Evolutionary conservation across 2,888 invertebrate genomes (phyloP).

Genomic region (Cantharis lateralis): DNA sequence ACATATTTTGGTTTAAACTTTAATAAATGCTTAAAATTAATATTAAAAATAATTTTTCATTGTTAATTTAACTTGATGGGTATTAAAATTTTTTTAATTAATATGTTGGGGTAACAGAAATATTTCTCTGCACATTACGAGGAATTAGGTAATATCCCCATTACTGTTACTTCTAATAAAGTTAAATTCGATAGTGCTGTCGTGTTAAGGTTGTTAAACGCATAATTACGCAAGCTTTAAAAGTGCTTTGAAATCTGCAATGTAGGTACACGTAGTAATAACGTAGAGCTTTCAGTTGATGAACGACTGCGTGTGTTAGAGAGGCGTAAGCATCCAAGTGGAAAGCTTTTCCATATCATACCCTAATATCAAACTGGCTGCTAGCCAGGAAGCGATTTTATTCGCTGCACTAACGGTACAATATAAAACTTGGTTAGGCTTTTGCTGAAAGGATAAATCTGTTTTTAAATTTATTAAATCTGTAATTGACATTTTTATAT

Average conservation of each 20-base stretch:
- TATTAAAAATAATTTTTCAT: too few relatives aligned
- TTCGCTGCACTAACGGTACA: conserved; percentile 5
- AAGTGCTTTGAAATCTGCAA: conserved; percentile 4
- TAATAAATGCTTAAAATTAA: too few relatives aligned
- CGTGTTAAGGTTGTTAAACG: conserved; percentile 6
- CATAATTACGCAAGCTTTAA: conserved; percentile 14
- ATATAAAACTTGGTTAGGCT: conserved; percentile 10
- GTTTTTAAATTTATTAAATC: conserved; percentile 19
- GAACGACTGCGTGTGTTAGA: conserved; percentile 36
- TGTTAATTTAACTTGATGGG: too few relatives aligned
- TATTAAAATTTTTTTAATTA: too few relatives aligned
- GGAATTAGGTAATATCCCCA: too few relatives aligned
- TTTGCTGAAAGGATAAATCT: conserved; percentile 16
- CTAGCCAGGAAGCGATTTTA: conserved; percentile 39
- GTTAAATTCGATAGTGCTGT: neutral
- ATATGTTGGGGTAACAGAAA: neutral
- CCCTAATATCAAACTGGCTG: conserved; percentile 36
- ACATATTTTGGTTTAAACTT: too few relatives aligned
- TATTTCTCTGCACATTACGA: neutral
- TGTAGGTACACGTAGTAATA: conserved; percentile 18
- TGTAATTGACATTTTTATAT: conserved; percentile 11
- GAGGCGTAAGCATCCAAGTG: conserved; percentile 32
- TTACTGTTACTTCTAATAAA: neutral
- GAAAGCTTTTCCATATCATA: conserved; percentile 38
- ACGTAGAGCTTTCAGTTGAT: conserved; percentile 28